Evolutionary conservation across 2,888 invertebrate species (phyloP).

Genomic region (Acrobasis suavella): DNA sequence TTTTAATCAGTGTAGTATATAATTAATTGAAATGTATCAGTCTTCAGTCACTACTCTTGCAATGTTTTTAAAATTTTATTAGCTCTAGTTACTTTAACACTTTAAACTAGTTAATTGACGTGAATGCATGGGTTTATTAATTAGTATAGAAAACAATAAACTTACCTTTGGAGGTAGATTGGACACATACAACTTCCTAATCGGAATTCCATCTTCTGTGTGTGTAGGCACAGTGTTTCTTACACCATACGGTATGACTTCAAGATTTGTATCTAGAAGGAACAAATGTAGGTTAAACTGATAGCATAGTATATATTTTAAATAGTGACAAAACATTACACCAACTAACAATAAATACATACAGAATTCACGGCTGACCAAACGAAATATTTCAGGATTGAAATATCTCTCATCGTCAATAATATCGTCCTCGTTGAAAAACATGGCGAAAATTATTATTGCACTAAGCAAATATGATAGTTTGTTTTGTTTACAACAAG

Average conservation of each 20-base stretch:
- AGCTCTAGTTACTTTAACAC: no score
- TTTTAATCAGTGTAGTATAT: no score
- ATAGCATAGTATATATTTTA: background rate
- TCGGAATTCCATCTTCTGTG: slow-evolving; percentile 82
- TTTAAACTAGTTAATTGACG: no score
- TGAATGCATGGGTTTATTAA: no score
- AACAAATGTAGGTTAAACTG: slow-evolving; percentile 8
- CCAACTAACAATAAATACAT: slow-evolving; percentile 37
- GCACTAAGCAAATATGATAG: background rate
- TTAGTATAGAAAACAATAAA: no score
- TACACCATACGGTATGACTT: slow-evolving; percentile 49
- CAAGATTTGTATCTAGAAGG: slow-evolving; percentile 58
- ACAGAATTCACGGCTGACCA: slow-evolving; percentile 66
- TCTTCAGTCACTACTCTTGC: no score
- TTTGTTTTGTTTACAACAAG: slow-evolving; percentile 10
- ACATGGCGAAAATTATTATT: slow-evolving; percentile 53
- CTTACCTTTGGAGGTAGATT: slow-evolving; percentile 81
- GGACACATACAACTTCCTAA: slow-evolving; percentile 81
- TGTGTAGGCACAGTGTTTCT: slow-evolving; percentile 66
- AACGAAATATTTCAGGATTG: slow-evolving; percentile 63
- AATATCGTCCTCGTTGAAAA: slow-evolving; percentile 50
- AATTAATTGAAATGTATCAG: no score
- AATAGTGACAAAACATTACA: background rate
- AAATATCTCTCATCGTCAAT: slow-evolving; percentile 53
- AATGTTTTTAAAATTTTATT: no score